These are phyloP conservation scores for Podocnemis expansa DNA, from an alignment of 2,113 vertebrate species.

Conservation along the genomic window DNA sequence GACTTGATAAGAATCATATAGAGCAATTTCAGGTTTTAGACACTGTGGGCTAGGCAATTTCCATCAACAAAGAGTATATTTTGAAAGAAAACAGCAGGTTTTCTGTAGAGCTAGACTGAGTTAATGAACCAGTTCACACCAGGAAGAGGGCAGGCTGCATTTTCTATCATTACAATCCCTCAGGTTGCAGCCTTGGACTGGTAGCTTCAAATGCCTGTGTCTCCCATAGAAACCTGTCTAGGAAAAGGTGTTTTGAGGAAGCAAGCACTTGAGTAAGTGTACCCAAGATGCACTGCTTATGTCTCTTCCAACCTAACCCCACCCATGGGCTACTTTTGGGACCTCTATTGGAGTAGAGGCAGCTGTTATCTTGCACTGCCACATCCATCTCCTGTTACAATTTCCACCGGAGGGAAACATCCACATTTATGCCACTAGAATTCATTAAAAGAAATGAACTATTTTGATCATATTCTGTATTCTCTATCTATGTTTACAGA, in stretches of 20 bases:
- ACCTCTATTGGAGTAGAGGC: not conserved
- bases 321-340: not conserved
- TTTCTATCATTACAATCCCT: not conserved
- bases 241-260: not conserved
- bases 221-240: not conserved
- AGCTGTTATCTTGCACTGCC: not conserved
- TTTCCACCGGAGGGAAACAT: not conserved
- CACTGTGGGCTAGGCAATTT: not conserved
- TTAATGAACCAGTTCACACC: not conserved
- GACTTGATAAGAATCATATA: constrained; percentile 3
- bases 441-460: not conserved
- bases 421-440: not conserved
- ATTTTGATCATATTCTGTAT: not conserved
- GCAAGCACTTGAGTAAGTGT: not conserved
- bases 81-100: not conserved
- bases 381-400: not conserved
- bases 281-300: not conserved
- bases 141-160: not conserved
- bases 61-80: not conserved
- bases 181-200: not conserved
- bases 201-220: not conserved
- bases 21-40: not conserved
- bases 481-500: not conserved
- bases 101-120: not conserved
- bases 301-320: not conserved